Percentiles rank a stretch among this genome's conserved stretches.
These are phyloP conservation scores for Cerastis rubricosa DNA, from an alignment of 2,888 invertebrate genomes.

Conservation along the genomic window DNA sequence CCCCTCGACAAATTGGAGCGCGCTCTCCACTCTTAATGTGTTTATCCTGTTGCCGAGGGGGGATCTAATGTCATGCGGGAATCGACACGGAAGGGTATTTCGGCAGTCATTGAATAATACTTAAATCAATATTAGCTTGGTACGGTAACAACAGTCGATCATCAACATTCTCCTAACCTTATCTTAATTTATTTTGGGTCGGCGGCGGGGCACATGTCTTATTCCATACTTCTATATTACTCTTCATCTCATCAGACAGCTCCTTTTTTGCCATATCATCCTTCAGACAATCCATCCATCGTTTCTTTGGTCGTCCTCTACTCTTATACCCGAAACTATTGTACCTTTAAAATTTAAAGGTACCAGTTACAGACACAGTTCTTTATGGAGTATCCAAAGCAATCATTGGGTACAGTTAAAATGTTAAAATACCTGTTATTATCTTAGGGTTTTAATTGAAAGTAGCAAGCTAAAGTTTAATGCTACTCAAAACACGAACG, in stretches of 20 bases:
- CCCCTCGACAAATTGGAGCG: constrained; percentile 59
- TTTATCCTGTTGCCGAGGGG: constrained; percentile 66
- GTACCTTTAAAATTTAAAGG: background rate
- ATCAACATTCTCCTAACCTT: no score
- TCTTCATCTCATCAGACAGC: no score
- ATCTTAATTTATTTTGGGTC: no score
- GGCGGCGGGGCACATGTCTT: no score
- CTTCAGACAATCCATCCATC: no score
- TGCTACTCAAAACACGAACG: no score
- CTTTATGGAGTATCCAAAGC: background rate
- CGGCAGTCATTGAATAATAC: background rate
- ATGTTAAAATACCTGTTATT: background rate
- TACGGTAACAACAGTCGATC: no score
- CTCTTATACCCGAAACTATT: no score
- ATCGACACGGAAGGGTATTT: constrained; percentile 41
- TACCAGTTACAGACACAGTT: no score
- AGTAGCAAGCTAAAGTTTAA: background rate
- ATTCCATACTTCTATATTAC: no score
- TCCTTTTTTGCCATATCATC: no score
- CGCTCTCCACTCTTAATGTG: constrained; percentile 60
- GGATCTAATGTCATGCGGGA: constrained; percentile 59
- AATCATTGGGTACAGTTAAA: background rate
- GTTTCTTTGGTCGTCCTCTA: no score
- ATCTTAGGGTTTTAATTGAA: background rate
- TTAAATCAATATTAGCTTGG: constrained; percentile 12